Base-by-base conservation (phyloP, 2,888 invertebrate genomes). In the Acrobasis repandana region DNA sequence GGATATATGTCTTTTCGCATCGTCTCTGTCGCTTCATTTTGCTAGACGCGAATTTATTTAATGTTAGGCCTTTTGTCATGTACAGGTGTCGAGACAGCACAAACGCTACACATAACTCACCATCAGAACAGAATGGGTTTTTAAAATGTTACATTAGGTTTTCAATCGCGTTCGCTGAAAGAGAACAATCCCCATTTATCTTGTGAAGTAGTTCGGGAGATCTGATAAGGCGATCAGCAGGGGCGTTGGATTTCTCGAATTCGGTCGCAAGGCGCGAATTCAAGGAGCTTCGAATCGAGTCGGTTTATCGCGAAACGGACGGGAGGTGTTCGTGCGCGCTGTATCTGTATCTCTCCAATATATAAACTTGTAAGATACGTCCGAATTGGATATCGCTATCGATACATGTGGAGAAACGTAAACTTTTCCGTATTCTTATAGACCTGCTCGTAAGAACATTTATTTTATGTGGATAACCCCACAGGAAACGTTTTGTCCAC, bases 101-200 rank as follows among this genome's bases (percentile, higher is more conserved):
- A 58, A 46, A 51, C 38, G 50, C 58, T 61, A 38, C 47, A 60
- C 59, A 63, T 62, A 59, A 63, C 62, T 59, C 57, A 54, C 48
- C 60, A 56, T 54, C 46, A 43, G 61, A 62, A 59, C 56, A 62
- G 59, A 67, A 72, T 70, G 67, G 67, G 73, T 73, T 73, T 73
- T 69, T 67, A 68, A 67, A 68, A 69, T 69, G 65, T 67, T 74
- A 72, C 69, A 66, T 75, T 75, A 71, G 73, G 73, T 77, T 79
- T 82, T 82, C 79, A 84, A 83, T 85, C 72, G 77, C 72, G 68
- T 76, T 77, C 70, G 68, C 69, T 77, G 75, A 74, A 77, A 80
- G 75, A 74, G 79, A 82, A 84, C 82, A 85, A 82, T 85, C 71
- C 76, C 80, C 82, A 84, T 88, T 85, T 86, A 85, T 87, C 82